These are phyloP conservation scores for Manis crassicaudata DNA, from an alignment of 2,797 vertebrate genomes.

Conservation along the genomic window DNA sequence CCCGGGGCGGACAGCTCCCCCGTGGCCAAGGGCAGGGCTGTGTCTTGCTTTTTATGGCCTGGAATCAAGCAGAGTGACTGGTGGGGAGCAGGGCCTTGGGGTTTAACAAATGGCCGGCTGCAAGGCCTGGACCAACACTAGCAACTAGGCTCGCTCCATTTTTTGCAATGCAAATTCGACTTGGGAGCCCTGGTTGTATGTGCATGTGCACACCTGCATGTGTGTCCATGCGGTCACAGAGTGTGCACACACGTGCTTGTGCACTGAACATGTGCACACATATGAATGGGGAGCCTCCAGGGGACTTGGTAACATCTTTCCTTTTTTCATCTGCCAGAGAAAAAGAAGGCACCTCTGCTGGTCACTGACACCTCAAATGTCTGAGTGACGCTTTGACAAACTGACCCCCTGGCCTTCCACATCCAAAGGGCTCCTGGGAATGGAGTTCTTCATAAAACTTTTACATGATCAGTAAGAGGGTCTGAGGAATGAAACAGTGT, in stretches of 20 bases:
- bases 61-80: not conserved
- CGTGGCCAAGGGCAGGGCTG: too few species aligned
- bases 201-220: not conserved
- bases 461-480: not conserved
- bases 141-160: not conserved
- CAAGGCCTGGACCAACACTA: not conserved
- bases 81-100: not conserved
- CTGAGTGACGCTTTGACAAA: not conserved
- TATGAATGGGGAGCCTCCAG: not conserved
- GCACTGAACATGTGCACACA: not conserved
- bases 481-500: not conserved
- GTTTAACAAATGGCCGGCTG: not conserved
- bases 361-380: not conserved
- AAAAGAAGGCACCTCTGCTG: not conserved
- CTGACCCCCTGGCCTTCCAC: not conserved
- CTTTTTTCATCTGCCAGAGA: not conserved
- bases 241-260: not conserved
- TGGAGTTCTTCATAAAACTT: not conserved
- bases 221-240: rapidly evolving
- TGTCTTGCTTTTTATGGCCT: not conserved
- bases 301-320: not conserved
- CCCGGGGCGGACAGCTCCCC: not conserved
- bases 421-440: not conserved
- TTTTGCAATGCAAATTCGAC: not conserved
- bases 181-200: not conserved